phyloP scores from a whole-genome alignment of 2,113 vertebrate species.

The Mustelus asterias region DNA sequence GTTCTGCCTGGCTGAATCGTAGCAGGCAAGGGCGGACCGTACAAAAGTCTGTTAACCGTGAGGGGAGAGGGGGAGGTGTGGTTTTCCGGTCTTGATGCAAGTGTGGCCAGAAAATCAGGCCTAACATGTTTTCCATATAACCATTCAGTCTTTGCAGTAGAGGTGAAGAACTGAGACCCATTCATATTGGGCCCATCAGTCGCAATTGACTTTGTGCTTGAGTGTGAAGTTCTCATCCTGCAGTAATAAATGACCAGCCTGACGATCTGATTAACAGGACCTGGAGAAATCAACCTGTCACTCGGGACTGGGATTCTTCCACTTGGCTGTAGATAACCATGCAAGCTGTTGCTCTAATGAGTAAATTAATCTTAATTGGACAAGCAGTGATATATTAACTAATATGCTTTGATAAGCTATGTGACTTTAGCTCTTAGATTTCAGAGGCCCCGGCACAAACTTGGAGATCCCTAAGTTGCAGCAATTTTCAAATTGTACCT shows the following conservation, averaged over 20 bases:
- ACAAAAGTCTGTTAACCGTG: too few relatives aligned
- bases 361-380: neutral
- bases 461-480: neutral
- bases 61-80: too few relatives aligned
- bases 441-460: neutral
- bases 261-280: neutral
- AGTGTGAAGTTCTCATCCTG: too few relatives aligned
- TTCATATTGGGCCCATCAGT: too few relatives aligned
- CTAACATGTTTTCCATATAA: too few relatives aligned
- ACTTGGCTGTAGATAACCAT: neutral
- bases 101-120: too few relatives aligned
- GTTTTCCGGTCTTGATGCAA: too few relatives aligned
- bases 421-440: neutral
- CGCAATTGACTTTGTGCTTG: too few relatives aligned
- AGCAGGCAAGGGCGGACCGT: too few relatives aligned
- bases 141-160: too few relatives aligned
- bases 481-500: neutral
- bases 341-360: neutral
- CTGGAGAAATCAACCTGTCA: neutral
- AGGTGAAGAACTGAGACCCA: too few relatives aligned
- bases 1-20: too few relatives aligned
- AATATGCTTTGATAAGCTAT: neutral
- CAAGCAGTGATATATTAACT: neutral
- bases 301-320: neutral
- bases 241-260: neutral